Percentiles rank a stretch among this genome's conserved stretches.
These are phyloP conservation scores for Galendromus occidentalis DNA, from an alignment of 1,140 invertebrate genomes.

Conservation along the genomic window DNA sequence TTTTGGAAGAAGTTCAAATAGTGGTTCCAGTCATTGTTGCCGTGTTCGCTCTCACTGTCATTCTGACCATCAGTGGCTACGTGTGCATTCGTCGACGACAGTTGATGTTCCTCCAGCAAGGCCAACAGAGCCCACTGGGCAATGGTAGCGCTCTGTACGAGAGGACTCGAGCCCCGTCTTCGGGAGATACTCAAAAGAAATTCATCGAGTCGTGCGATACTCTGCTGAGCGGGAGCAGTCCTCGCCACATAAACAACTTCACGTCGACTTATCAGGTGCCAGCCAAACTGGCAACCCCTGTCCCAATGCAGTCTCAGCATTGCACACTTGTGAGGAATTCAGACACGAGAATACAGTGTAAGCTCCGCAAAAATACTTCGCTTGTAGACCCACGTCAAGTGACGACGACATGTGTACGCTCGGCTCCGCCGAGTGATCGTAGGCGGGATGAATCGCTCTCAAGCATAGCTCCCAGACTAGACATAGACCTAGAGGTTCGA, in stretches of 20 bases:
- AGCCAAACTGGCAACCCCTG: background rate
- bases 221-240: background rate
- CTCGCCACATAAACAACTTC: conserved; percentile 2
- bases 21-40: conserved; percentile 1
- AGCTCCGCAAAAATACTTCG: background rate
- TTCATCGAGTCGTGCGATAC: conserved; percentile 10
- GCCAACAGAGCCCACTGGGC: background rate
- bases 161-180: background rate
- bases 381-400: no score
- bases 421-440: no score
- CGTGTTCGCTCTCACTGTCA: background rate
- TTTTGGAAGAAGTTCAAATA: conserved; percentile 8
- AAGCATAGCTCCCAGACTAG: no score
- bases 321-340: background rate
- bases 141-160: conserved; percentile 1
- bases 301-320: conserved; percentile 6
- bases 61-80: conserved; percentile 1
- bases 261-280: conserved; percentile 1
- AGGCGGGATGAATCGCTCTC: no score
- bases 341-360: background rate
- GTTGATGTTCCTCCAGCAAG: conserved; percentile 6
- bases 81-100: conserved; percentile 7
- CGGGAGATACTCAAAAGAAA: conserved; percentile 1
- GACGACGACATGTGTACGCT: no score
- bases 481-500: no score